phyloP scores from a whole-genome alignment of 2,888 invertebrate genomes.

The Drosophila kanekoi region DNA sequence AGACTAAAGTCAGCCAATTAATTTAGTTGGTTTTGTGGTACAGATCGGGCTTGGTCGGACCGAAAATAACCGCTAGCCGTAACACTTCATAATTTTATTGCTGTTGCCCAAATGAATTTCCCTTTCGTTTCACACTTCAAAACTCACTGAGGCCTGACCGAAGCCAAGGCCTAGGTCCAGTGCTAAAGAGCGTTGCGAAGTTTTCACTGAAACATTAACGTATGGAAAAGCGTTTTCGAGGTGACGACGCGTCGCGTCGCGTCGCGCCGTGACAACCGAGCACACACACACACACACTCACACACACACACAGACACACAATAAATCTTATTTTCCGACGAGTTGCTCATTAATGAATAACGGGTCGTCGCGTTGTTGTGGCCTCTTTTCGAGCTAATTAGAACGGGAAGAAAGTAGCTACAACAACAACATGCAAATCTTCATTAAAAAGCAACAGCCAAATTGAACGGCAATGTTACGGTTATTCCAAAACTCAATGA shows the following conservation, averaged over 20 bases:
- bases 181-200: conserved; percentile 18
- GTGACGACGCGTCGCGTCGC: conserved; percentile 43
- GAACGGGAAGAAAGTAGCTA: conserved; percentile 55
- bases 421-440: conserved; percentile 16
- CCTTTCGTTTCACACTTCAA: conserved; percentile 58
- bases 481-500: conserved; percentile 58
- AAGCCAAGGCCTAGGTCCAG: conserved; percentile 41
- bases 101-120: conserved; percentile 39
- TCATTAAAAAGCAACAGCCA: conserved; percentile 36
- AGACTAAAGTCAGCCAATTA: neutral
- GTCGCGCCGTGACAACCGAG: conserved; percentile 26
- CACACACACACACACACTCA: conserved; percentile 7
- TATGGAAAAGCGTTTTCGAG: conserved; percentile 39
- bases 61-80: conserved; percentile 5
- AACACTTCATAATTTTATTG: conserved; percentile 36
- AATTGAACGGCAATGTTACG: conserved; percentile 56
- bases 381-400: conserved; percentile 50
- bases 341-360: conserved; percentile 67
- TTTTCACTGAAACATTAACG: conserved; percentile 49
- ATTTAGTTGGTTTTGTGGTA: conserved; percentile 15
- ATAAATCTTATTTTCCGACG: conserved; percentile 55
- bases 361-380: conserved; percentile 37
- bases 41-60: conserved; percentile 2
- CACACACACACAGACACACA: conserved; percentile 20
- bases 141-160: conserved; percentile 40